Percentiles rank a stretch among this genome's conserved stretches.
These are phyloP conservation scores for Emys orbicularis DNA, from an alignment of 2,797 vertebrate genomes.

Conservation along the genomic window DNA sequence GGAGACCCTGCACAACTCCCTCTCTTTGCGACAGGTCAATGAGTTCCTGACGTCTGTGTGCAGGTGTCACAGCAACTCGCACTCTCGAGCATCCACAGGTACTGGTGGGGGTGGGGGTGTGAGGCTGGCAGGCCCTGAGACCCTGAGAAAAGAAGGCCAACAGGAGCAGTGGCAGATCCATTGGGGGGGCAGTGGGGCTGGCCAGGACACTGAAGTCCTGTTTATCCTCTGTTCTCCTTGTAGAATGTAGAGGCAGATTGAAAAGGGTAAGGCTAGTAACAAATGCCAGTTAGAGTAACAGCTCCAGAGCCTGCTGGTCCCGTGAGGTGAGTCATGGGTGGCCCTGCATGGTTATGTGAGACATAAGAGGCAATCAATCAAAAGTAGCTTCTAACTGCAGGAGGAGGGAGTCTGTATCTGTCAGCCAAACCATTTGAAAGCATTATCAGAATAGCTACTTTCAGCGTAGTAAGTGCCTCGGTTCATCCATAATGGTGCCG, in stretches of 20 bases:
- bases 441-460: neutral
- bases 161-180: neutral
- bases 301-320: neutral
- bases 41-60: conserved; percentile 92
- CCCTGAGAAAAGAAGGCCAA: neutral
- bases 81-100: conserved; percentile 90
- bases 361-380: neutral
- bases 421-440: neutral
- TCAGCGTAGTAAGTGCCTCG: neutral
- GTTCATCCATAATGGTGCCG: no score
- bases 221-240: neutral
- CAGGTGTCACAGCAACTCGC: conserved; percentile 87
- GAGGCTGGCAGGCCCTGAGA: neutral
- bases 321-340: neutral
- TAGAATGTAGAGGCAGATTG: fast-evolving
- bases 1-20: conserved; percentile 98
- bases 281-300: neutral
- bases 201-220: neutral
- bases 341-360: neutral
- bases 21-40: conserved; percentile 95
- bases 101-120: neutral
- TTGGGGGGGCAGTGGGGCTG: neutral
- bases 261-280: neutral
- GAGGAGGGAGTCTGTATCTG: neutral
- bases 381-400: neutral